Evolutionary conservation across 2,113 vertebrate species (phyloP).

Genomic region (Climacteris rufus): DNA sequence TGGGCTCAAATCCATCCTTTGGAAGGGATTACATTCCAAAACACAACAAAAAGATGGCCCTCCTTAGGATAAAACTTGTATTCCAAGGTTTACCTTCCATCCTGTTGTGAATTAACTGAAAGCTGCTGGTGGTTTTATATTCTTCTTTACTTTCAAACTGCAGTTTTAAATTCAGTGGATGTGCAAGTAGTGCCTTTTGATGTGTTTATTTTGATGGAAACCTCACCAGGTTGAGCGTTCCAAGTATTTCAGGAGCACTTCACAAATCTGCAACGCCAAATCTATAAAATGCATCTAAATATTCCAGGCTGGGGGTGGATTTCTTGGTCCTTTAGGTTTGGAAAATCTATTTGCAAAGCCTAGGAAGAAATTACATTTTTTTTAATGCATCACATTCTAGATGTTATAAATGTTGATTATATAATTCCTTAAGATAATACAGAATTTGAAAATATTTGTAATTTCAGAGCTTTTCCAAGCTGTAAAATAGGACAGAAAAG

Average conservation of each 20-base stretch:
- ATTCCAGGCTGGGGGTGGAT: constrained; percentile 84
- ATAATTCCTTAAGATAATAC: background rate
- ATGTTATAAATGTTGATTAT: background rate
- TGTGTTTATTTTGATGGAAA: background rate
- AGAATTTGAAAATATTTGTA: background rate
- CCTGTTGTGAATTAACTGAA: background rate
- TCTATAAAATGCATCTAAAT: constrained; percentile 37
- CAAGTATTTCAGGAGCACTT: background rate
- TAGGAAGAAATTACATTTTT: constrained; percentile 33
- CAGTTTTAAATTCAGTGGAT: background rate
- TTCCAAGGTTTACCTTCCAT: background rate
- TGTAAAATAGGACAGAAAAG: background rate
- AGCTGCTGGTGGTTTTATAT: background rate
- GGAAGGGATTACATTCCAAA: background rate
- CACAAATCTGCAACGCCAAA: background rate
- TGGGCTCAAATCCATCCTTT: background rate
- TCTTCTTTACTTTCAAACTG: background rate
- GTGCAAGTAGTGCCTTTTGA: background rate
- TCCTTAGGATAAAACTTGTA: background rate
- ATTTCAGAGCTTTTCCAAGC: background rate
- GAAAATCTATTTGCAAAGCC: constrained; percentile 89
- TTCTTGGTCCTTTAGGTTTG: constrained; percentile 93
- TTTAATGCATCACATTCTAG: background rate
- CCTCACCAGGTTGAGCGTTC: background rate
- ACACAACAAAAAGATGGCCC: background rate